Evolutionary conservation across 2,888 invertebrate genomes (phyloP), one percentile per base, ranked within the genome.

Genomic region (Tachystola acroxantha): DNA sequence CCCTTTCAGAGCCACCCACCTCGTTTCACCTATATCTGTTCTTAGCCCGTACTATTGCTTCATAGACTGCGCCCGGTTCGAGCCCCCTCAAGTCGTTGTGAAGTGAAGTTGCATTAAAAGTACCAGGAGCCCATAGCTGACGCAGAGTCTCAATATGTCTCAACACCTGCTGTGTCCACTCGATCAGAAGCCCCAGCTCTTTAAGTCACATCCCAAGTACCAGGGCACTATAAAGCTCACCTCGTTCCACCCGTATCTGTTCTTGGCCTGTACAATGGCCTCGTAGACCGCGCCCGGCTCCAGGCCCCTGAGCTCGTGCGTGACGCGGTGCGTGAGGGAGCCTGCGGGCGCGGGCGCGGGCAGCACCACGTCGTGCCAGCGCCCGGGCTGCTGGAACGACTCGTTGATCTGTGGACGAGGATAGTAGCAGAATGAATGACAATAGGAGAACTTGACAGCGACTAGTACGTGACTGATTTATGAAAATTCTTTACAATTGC

Each of bases 21-120:
- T 92, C 91, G 56, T 92, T 92, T 92, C 92, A 92, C 0, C 93
- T 92, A 49, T 92, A 92, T 73, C 91, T 88, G 72, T 93, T 93
- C 81, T 91, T 92, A 39, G 93, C 92, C 57, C 92, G 91, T 35
- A 93, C 92, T 50, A 92, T 91, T 7, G 92, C 92, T 58, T 93
- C 93, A 69, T 92, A 93, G 43, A 91, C 90, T 6, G 91, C 90
- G 1, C 89, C 91, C 0, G 92, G 89, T 63, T 91, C 88, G 46
- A 93, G 77, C 22, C 88, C 88, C 16, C 84, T 79, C 55, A 93
- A 89, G 67, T 91, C 90, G 72, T 92, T n/a, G n/a, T n/a, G n/a
- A n/a, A n/a, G n/a, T n/a, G n/a, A n/a, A n/a, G n/a, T n/a, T n/a
- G n/a, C n/a, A n/a, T n/a, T n/a, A n/a, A n/a, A n/a, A n/a, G n/a